Evolutionary conservation across 1,140 invertebrate species (phyloP).

Genomic region (Bactericera cockerelli): DNA sequence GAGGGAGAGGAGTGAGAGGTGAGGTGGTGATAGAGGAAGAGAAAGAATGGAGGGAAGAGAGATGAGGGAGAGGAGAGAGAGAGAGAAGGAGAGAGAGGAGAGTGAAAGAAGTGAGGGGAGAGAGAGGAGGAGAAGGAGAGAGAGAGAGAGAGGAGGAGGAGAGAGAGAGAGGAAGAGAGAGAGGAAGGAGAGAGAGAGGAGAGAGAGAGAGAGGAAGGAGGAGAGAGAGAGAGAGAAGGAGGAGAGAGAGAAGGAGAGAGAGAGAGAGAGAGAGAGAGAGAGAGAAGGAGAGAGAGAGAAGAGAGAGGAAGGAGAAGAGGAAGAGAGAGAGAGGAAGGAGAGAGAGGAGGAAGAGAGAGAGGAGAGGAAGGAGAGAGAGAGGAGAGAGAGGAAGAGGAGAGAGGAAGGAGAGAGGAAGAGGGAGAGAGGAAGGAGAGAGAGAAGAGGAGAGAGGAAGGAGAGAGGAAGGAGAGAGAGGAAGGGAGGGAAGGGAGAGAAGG

Average conservation of each 20-base stretch:
- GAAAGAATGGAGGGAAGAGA: background rate
- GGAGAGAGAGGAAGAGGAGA: background rate
- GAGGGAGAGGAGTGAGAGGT: background rate
- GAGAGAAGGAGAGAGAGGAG: background rate
- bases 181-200: background rate
- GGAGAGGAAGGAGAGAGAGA: background rate
- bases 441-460: background rate
- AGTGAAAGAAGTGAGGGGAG: background rate
- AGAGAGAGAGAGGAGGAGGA: background rate
- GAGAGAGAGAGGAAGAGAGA: slow-evolving; percentile 1
- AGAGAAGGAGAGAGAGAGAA: no score
- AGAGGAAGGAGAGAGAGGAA: background rate
- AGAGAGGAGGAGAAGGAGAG: background rate
- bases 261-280: no score
- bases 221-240: background rate
- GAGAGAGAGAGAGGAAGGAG: background rate
- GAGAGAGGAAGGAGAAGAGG: background rate
- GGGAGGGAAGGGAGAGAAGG: background rate
- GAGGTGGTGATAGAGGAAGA: no score
- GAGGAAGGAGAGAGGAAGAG: background rate
- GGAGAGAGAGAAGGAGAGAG: no score
- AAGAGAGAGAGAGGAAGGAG: background rate
- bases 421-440: background rate
- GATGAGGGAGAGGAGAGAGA: background rate
- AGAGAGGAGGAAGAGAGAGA: background rate